Base-by-base conservation (phyloP, 2,797 vertebrate genomes). In the Sebastes vulpes region DNA sequence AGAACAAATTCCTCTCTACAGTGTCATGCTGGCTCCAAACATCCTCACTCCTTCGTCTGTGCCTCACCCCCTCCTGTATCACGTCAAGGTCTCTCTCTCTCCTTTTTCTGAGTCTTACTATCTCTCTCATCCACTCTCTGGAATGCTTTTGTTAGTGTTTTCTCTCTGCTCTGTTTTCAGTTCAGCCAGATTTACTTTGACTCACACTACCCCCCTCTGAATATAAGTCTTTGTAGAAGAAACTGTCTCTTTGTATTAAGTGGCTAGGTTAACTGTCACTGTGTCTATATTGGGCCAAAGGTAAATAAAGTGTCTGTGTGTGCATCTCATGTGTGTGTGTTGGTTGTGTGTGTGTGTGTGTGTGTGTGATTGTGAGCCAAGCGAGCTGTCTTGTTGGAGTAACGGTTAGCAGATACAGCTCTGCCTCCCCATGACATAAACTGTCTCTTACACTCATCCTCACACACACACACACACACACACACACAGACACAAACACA, bases 391-490 rank as follows among this genome's bases (percentile, higher is more conserved):
- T 89, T 82, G 80, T 93, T 54, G 89, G 82, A 72, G 79, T 92
- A 94, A 90, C 76, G 81, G 89, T 92, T 91, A 94, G 88, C 92
- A 93, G 91, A 94, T 92, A 93, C 88, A 91, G 79, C 35, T 50
- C 86, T 94, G 77, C 89, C 89, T 95, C 89, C 78, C 65, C 82
- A 90, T 93, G 94, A 95, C 94, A 93, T 63, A 84, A 77, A 87
- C 89, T 94, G 92, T 95, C 93, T 90, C 92, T 92, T 90, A 54
- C 35, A 56, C 70, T 95, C 83, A 93, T 52, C 72, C 75, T 92
- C 92, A 66, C 64, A 65, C 58, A 71, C 54, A 52, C 60, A 59
- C 52, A 38, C 35, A 31, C 9, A 31, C 31, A 11, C 31, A 32
- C 58, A 52, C 61, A 78, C 38, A 42, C 38, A 42, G 5, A 42